A percentile compares a stretch with the other conserved stretches of the same genome.
Conservation (phyloP, 2,797 vertebrate species). For the Moxostoma hubbsi region DNA sequence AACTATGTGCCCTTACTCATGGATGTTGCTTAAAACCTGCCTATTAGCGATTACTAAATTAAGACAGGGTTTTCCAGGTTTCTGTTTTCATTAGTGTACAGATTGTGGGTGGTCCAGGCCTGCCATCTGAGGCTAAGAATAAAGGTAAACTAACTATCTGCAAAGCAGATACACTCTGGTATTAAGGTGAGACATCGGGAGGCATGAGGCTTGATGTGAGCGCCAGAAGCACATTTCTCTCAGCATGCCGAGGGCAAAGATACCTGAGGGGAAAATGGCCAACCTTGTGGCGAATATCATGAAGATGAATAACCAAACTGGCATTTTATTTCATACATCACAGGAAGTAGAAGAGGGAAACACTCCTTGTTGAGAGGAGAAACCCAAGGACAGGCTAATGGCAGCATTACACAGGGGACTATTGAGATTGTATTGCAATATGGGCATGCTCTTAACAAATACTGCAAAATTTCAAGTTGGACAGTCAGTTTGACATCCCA, state of each 20-base stretch:
- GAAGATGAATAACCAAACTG: conserved; percentile 37
- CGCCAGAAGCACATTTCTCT: conserved; percentile 26
- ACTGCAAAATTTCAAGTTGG: conserved; percentile 20
- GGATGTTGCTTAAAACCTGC: too few species aligned
- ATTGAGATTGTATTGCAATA: not conserved
- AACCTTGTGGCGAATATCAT: conserved; percentile 14
- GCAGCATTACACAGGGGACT: not conserved
- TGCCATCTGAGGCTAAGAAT: too few species aligned
- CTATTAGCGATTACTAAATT: too few species aligned
- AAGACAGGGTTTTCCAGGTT: too few species aligned
- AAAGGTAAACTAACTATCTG: conserved; percentile 1
- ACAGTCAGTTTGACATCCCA: not conserved
- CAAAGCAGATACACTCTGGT: not conserved
- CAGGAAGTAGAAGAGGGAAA: conserved; percentile 10
- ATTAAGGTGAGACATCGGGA: not conserved
- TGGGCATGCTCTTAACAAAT: not conserved
- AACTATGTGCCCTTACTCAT: too few species aligned
- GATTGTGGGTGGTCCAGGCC: too few species aligned
- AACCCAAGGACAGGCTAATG: conserved; percentile 9
- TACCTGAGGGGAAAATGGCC: conserved; percentile 29
- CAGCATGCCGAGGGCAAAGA: conserved; percentile 29
- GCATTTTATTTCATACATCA: conserved; percentile 22
- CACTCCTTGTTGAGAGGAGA: not conserved
- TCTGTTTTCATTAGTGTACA: too few species aligned
- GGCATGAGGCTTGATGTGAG: conserved; percentile 31